These are phyloP conservation scores for Herminia tarsipennalis DNA, from an alignment of 2,888 invertebrate species.

Conservation along the genomic window DNA sequence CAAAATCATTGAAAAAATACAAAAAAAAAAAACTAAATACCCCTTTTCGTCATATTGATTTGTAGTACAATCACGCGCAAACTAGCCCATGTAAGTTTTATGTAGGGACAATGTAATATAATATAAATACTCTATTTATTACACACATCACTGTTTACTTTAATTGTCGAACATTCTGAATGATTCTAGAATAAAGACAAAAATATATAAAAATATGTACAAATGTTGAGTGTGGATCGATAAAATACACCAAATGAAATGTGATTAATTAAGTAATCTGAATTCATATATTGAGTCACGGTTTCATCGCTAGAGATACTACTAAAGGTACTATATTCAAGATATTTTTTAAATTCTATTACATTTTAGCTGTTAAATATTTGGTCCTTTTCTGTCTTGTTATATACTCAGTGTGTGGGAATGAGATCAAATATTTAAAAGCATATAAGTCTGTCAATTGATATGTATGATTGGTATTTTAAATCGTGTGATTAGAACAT, in stretches of 20 bases:
- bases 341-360: neutral
- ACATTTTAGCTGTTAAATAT: neutral
- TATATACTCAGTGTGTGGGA: too few relatives aligned
- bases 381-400: too few relatives aligned
- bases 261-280: slow-evolving; percentile 51
- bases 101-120: slow-evolving; percentile 34
- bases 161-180: slow-evolving; percentile 22
- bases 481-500: too few relatives aligned
- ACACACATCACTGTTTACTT: slow-evolving; percentile 10
- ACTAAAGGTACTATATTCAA: neutral
- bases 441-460: too few relatives aligned
- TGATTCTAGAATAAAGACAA: neutral
- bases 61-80: slow-evolving; percentile 48
- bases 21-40: slow-evolving; percentile 17
- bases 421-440: too few relatives aligned
- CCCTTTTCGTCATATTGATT: slow-evolving; percentile 21
- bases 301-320: slow-evolving; percentile 41
- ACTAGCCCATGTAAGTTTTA: slow-evolving; percentile 21
- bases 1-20: slow-evolving; percentile 28
- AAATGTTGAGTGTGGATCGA: slow-evolving; percentile 40
- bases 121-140: slow-evolving; percentile 38
- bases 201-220: slow-evolving; percentile 11
- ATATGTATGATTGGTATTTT: too few relatives aligned
- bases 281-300: slow-evolving; percentile 44
- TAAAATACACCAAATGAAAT: slow-evolving; percentile 54